phyloP scores from a whole-genome alignment of 2,113 vertebrate species.

The Gadus chalcogrammus region DNA sequence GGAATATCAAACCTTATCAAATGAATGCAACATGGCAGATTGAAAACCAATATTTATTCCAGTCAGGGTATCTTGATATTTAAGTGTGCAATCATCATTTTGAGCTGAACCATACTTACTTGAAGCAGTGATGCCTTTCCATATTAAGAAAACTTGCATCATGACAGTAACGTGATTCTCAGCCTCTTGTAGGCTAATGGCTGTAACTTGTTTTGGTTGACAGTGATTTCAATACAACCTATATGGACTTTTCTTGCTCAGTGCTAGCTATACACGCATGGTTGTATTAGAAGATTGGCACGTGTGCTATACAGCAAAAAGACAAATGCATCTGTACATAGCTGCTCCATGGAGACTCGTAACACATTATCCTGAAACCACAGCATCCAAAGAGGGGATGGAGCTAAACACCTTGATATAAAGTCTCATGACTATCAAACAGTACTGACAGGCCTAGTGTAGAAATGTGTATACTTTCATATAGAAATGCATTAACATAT shows the following conservation, averaged over 20 bases:
- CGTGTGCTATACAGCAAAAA: conserved; percentile 45
- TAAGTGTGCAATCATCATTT: no score
- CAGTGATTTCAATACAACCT: conserved; percentile 31
- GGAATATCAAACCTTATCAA: no score
- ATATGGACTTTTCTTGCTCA: conserved; percentile 38
- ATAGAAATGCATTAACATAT: conserved; percentile 3
- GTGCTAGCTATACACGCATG: conserved; percentile 48
- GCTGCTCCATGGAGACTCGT: conserved; percentile 49
- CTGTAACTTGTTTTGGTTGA: no score
- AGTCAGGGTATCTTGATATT: no score
- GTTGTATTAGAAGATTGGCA: conserved; percentile 36
- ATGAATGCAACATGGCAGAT: no score
- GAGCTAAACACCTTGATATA: conserved; percentile 5
- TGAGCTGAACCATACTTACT: no score
- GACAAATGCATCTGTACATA: conserved; percentile 54
- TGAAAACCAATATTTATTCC: no score
- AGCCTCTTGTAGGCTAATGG: no score
- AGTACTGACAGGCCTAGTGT: background rate
- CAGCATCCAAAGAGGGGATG: conserved; percentile 45
- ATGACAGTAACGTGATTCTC: no score
- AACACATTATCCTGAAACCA: conserved; percentile 41
- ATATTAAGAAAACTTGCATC: no score
- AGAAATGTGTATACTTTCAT: conserved; percentile 13
- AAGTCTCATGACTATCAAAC: conserved; percentile 8
- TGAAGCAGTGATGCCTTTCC: no score